Base-by-base conservation (phyloP, 2,888 invertebrate genomes). In the Phyllotreta striolata region DNA sequence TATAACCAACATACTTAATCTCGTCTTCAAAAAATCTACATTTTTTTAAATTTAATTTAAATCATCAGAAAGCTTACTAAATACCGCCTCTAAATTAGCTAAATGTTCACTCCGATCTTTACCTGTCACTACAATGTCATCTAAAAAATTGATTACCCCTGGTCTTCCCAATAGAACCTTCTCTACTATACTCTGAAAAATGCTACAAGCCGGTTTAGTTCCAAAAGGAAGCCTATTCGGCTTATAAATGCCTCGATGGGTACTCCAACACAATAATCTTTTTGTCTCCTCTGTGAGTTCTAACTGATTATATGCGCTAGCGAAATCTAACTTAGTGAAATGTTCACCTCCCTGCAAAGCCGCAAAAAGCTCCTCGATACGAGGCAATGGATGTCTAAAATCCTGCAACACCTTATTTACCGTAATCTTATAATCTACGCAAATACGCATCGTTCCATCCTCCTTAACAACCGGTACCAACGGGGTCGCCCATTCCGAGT, bases 71-170 rank as follows among this genome's bases (percentile, higher is more conserved):
- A 56, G 56, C 34, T 41, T 56, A 14, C 52, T 52, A 40, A 60
- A 57, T 1, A 63, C 63, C 14, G 37, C 41, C 34, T 57, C 43
- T n/a, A 52, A 55, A 47, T 63, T 63, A 14, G 51, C 43, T 46
- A 57, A 52, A 39, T 63, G 54, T 37, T 44, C 56, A 8, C 57
- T 12, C 8, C 57, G 49, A 34, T 56, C 46, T 12, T 35, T 8
- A 14, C 57, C 63, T 9, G 63, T 63, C n/a, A 62, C 52, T 5
- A 63, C 51, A 13, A 63, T 63, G 43, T 63, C 63, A 54, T 63
- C 63, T 37, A 63, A 41, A 34, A 63, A 63, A 8, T 57, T 57
- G 24, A 63, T 63, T 9, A 40, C 41, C 13, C 47, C 55, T 24
- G 37, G 24, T 34, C 13, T 37, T n/a, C 62, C 62, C 34, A 47